Evolutionary conservation across 2,113 vertebrate species (phyloP), one percentile per base, ranked within the genome.

Genomic region (Heterochromis multidens): DNA sequence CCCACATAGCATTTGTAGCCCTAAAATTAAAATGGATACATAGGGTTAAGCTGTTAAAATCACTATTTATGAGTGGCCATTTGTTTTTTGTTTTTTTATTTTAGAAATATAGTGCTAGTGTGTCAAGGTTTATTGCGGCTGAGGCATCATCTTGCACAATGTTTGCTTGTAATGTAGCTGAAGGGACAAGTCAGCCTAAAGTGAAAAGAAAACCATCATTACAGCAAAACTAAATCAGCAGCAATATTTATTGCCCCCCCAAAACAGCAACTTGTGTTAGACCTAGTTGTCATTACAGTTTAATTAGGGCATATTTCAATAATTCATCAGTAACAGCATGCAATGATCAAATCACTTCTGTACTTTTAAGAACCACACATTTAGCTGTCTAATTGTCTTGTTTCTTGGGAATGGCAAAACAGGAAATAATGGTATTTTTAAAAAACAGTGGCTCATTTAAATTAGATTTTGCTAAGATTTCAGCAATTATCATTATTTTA

Each of bases 21-120:
- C 78, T 74, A 82, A 87, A 87, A 77, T 88, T 46, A 63, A 83
- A 91, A 80, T 58, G 58, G 77, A 80, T 81, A 54, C 63, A 57
- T 4, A 31, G 21, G 54, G 72, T 84, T 80, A 79, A 80, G 61
- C 84, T 87, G 58, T 60, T 72, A 62, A 84, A 82, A 57, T 74
- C 74, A 62, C 14, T 63, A 80, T 81, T 82, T 23, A 82, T 76
- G 37, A 82, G 58, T 79, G 27, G 35, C 87, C 84, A 81, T 81
- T 89, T 84, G 43, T 13, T 58, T 62, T 0, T 0, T 33, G 2
- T 60, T 11, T 16, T 80, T 54, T 27, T 17, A 57, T 65, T 77
- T 8, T 17, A 33, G 49, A 59, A 49, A 80, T 58, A 46, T 37
- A 58, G 65, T 60, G n/a, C n/a, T 79, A 17, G 29, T 63, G 27